These are phyloP conservation scores for Spodoptera litura DNA, from an alignment of 1,140 invertebrate genomes.

Conservation along the genomic window DNA sequence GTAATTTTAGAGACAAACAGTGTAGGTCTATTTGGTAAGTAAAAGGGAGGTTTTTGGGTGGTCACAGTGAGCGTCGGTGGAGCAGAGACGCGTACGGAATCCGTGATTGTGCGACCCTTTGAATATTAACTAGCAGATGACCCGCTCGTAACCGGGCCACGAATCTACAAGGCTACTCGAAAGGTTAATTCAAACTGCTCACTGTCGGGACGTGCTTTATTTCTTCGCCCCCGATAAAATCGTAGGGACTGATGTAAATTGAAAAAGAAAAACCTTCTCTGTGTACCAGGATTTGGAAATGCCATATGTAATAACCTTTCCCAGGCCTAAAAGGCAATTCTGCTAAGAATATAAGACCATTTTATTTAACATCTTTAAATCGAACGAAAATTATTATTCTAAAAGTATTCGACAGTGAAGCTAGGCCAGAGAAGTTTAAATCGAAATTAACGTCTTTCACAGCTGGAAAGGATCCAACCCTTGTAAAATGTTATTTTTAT, in stretches of 20 bases:
- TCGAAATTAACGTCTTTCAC: constrained; percentile 23
- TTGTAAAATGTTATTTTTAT: constrained; percentile 33
- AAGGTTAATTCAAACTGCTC: constrained; percentile 69
- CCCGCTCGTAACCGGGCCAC: constrained; percentile 69
- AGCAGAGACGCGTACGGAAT: constrained; percentile 75
- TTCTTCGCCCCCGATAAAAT: constrained; percentile 46
- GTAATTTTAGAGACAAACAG: constrained; percentile 51
- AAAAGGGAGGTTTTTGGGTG: constrained; percentile 68
- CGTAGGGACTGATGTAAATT: constrained; percentile 42
- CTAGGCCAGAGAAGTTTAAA: constrained; percentile 14
- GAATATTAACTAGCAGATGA: constrained; percentile 81
- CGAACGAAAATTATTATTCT: constrained; percentile 12
- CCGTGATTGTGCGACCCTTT: constrained; percentile 77
- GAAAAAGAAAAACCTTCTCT: constrained; percentile 35
- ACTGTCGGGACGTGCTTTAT: constrained; percentile 53
- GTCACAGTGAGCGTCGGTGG: constrained; percentile 63
- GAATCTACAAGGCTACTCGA: constrained; percentile 64
- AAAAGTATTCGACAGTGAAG: constrained; percentile 7
- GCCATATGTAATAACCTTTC: not conserved
- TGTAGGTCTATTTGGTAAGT: constrained; percentile 60
- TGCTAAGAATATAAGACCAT: not conserved
- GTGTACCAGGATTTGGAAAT: not conserved
- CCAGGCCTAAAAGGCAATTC: not conserved
- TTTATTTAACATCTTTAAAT: constrained; percentile 4
- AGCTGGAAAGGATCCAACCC: constrained; percentile 18